Conservation (phyloP, 2,113 vertebrate genomes). For the Hypomesus transpacificus region DNA sequence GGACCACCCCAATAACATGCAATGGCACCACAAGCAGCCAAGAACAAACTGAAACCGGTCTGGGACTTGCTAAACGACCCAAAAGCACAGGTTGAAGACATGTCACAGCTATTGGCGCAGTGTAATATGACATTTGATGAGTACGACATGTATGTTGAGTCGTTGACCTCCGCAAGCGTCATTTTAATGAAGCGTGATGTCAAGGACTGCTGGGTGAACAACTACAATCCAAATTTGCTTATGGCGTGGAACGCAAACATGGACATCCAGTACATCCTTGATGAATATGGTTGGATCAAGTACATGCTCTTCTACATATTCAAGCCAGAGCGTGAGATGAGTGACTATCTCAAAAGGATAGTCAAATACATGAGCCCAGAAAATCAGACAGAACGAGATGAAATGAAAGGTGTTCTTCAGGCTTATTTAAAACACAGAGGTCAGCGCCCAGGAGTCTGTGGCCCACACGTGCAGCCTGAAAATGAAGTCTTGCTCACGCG, state of each 20-base stretch:
- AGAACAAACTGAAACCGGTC: not conserved
- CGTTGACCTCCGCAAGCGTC: too few species aligned
- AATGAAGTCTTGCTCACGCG: conserved; percentile 2
- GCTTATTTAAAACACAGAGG: conserved; percentile 20
- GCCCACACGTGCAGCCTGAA: conserved; percentile 17
- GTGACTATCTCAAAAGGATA: conserved; percentile 10
- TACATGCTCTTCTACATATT: conserved; percentile 26
- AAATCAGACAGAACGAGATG: conserved; percentile 4
- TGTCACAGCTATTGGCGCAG: too few species aligned
- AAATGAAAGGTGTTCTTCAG: conserved; percentile 29
- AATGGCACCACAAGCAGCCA: not conserved
- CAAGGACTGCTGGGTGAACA: too few species aligned
- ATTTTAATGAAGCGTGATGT: too few species aligned
- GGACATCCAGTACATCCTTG: not conserved
- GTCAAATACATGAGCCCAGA: not conserved
- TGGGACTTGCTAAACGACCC: too few species aligned
- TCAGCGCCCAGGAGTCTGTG: conserved; percentile 28
- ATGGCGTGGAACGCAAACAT: too few species aligned
- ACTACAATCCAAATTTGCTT: too few species aligned
- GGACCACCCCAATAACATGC: not conserved
- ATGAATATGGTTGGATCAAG: conserved; percentile 14
- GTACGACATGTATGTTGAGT: too few species aligned
- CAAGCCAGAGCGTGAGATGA: conserved; percentile 37
- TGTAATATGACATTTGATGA: not conserved
- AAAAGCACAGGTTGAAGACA: too few species aligned